Evolutionary conservation across 2,113 vertebrate species (phyloP), one percentile per base, ranked within the genome.

Genomic region (Hippocampus zosterae): DNA sequence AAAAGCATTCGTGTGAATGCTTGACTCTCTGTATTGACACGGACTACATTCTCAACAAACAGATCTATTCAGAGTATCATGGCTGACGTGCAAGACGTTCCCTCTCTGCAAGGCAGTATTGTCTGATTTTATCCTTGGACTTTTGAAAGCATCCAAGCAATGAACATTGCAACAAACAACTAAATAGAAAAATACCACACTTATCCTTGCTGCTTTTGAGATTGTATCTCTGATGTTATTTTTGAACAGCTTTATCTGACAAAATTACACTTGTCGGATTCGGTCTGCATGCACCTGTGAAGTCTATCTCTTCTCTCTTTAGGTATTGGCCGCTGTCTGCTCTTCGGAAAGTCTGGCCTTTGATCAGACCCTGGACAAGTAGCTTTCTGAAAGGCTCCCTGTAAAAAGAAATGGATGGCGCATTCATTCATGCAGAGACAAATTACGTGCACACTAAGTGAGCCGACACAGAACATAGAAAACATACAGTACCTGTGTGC

Each of bases 341-440:
- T 13, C 93, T 84, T 71, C 91, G 93, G 86, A 95, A 98, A 0
- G 97, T 98, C 85, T 92, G 95, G 80, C 94, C 96, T 88, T 99
- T 99, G 88, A 98, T 95, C 62, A 98, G 92, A 71, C 97, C 97
- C 85, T 99, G 97, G 21, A 97, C 94, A 78, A 99, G 90, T 71
- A 99, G 94, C 77, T 98, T 97, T 72, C 78, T 71, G 81, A 99
- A 99, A 67, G 97, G 97, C 74, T 99, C 97, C 87, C 97, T 99
- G 73, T 56, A 27, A 74, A 41, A 63, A 59, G 3, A 82, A 1
- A 79, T 13, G 46, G 4, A 40, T 1, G 4, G 16, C 40, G 29
- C 25, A 52, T 63, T 55, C 18, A 70, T 18, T 62, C 13, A 44
- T 44, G 44, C 8, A 71, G 12, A 1, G 5, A 27, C 48, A 27